phyloP scores from a whole-genome alignment of 2,888 invertebrate species.

The Malthinus flaveolus region DNA sequence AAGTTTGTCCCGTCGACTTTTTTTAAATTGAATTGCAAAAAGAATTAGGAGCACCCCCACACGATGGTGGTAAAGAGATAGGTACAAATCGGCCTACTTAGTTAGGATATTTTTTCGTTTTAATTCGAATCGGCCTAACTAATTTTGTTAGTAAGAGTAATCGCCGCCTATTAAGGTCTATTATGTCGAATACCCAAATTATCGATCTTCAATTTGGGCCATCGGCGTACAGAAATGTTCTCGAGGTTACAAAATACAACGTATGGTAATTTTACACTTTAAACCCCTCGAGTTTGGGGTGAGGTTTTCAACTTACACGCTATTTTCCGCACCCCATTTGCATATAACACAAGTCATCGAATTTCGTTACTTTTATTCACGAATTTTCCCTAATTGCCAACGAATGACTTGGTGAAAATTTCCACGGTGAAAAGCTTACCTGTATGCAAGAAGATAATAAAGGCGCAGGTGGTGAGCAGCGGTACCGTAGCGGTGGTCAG shows the following conservation, averaged over 20 bases:
- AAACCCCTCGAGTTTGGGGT: neutral
- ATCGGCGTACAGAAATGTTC: neutral
- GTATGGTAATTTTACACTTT: conserved; percentile 5
- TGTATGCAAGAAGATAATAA: conserved; percentile 44
- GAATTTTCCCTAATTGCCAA: neutral
- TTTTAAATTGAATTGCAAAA: too few relatives aligned
- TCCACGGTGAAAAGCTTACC: conserved; percentile 36
- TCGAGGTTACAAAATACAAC: conserved; percentile 4
- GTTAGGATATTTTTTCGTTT: neutral
- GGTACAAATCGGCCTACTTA: neutral
- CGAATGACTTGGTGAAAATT: neutral
- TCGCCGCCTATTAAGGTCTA: conserved; percentile 1
- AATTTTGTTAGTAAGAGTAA: conserved; percentile 5
- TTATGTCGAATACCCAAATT: conserved; percentile 3
- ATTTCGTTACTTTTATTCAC: neutral
- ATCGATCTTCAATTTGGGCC: neutral
- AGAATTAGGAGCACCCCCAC: too few relatives aligned
- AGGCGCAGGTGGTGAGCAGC: conserved; percentile 56
- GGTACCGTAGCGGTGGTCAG: conserved; percentile 53
- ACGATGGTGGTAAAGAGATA: neutral
- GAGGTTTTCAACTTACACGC: conserved; percentile 3
- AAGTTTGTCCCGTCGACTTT: too few relatives aligned
- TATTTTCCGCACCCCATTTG: neutral
- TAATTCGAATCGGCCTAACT: neutral
- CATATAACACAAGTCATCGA: conserved; percentile 2